Conservation (phyloP, 2,113 vertebrate species). For the Dicaeum eximium region DNA sequence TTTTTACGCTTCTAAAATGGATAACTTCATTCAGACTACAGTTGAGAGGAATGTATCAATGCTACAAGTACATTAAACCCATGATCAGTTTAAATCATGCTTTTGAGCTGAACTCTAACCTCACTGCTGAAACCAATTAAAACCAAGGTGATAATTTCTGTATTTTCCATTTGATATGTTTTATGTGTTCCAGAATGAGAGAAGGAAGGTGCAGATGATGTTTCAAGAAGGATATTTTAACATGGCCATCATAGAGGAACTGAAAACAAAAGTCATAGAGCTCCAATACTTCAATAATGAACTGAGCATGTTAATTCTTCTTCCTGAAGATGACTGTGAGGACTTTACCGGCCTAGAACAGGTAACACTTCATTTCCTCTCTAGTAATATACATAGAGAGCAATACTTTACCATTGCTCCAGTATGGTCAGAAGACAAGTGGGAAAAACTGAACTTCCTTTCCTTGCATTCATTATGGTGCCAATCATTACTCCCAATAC, state of each 20-base stretch:
- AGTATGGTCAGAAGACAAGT: not conserved
- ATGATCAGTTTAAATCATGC: not conserved
- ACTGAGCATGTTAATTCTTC: constrained; percentile 84
- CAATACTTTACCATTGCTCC: not conserved
- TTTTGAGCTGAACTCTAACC: not conserved
- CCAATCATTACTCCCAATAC: not conserved
- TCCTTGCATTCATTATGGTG: not conserved
- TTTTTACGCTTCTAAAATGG: not conserved
- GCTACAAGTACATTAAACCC: not conserved
- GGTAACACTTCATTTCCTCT: constrained; percentile 31
- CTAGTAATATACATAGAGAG: not conserved
- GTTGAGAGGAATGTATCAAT: not conserved
- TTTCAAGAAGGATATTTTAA: constrained; percentile 67
- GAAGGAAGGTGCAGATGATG: constrained; percentile 82
- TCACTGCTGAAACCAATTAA: not conserved
- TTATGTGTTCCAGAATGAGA: constrained; percentile 70
- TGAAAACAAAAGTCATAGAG: constrained; percentile 76
- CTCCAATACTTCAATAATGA: constrained; percentile 78
- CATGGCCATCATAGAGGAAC: constrained; percentile 58
- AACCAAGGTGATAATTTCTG: not conserved
- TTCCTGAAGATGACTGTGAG: constrained; percentile 65
- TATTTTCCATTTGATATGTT: not conserved
- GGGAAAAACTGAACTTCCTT: not conserved
- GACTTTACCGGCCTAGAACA: constrained; percentile 1
- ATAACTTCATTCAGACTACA: not conserved